Evolutionary conservation across 2,113 vertebrate species (phyloP).

Genomic region (Balaenoptera acutorostrata): DNA sequence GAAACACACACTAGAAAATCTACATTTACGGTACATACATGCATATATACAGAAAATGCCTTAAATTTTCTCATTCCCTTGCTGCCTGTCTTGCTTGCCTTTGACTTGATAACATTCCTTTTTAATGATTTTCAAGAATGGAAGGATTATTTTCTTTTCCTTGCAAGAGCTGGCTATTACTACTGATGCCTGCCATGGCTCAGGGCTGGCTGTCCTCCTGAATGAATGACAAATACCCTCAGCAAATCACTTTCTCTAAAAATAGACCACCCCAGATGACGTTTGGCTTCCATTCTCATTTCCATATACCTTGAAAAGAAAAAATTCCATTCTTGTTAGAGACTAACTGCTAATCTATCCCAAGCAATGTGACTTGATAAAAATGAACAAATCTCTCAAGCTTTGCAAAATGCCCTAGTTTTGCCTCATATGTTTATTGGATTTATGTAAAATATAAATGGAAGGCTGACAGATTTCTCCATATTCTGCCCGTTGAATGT

Average conservation of each 20-base stretch:
- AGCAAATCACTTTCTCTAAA: conserved; percentile 58
- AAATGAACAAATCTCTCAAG: neutral
- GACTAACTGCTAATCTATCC: conserved; percentile 21
- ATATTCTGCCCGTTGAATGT: neutral
- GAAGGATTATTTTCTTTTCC: conserved; percentile 42
- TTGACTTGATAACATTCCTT: neutral
- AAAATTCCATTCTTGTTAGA: conserved; percentile 21
- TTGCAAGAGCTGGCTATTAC: conserved; percentile 12
- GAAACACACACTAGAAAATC: neutral
- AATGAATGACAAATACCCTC: conserved; percentile 50
- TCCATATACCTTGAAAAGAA: conserved; percentile 36
- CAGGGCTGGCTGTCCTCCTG: neutral
- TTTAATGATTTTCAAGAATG: conserved; percentile 47
- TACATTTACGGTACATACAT: neutral
- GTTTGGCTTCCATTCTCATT: conserved; percentile 31
- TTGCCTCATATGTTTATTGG: conserved; percentile 10
- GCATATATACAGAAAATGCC: neutral
- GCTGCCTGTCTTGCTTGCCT: neutral
- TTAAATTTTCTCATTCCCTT: neutral
- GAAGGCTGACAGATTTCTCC: neutral
- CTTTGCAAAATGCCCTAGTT: neutral
- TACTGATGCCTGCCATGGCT: neutral
- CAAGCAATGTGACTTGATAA: neutral
- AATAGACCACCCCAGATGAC: conserved; percentile 39
- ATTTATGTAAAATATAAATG: conserved; percentile 38